Evolutionary conservation across 2,113 vertebrate species (phyloP).

Genomic region (Hydropotes inermis): DNA sequence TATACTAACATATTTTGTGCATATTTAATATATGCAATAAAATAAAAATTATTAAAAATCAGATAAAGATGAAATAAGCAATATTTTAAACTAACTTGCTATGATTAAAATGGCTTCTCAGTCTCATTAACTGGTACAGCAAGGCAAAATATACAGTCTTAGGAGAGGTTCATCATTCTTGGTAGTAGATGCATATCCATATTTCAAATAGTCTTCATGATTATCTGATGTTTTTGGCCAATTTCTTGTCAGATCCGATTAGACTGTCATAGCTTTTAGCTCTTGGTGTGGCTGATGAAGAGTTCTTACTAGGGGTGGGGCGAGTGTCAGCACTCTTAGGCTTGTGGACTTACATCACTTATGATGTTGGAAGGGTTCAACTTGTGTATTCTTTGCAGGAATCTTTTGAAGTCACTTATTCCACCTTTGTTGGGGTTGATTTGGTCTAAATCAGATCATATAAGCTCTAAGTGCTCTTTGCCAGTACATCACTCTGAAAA

Average conservation of each 20-base stretch:
- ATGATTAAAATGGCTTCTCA: slow-evolving; percentile 64
- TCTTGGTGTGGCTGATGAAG: background rate
- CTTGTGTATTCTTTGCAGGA: background rate
- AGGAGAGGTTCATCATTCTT: slow-evolving; percentile 15
- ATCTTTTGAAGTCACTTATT: background rate
- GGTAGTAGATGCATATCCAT: background rate
- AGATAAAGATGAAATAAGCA: slow-evolving; percentile 59
- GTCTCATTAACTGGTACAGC: slow-evolving; percentile 49
- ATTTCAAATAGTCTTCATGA: slow-evolving; percentile 51
- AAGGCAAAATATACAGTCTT: background rate
- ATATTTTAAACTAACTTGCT: slow-evolving; percentile 53
- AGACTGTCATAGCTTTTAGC: background rate
- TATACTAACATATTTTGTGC: background rate
- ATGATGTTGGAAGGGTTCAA: background rate
- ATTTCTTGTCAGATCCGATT: slow-evolving; percentile 50
- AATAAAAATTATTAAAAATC: slow-evolving; percentile 56
- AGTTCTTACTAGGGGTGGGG: background rate
- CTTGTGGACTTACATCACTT: background rate
- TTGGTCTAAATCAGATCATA: background rate
- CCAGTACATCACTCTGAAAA: accelerated
- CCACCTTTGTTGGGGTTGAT: background rate
- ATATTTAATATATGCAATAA: slow-evolving; percentile 45
- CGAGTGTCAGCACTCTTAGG: background rate
- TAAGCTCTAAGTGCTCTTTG: background rate
- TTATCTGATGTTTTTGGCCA: slow-evolving; percentile 51